A percentile compares a stretch with the other conserved stretches of the same genome.
These are phyloP conservation scores for Melopsittacus undulatus DNA, from an alignment of 2,797 vertebrate genomes.

Conservation along the genomic window DNA sequence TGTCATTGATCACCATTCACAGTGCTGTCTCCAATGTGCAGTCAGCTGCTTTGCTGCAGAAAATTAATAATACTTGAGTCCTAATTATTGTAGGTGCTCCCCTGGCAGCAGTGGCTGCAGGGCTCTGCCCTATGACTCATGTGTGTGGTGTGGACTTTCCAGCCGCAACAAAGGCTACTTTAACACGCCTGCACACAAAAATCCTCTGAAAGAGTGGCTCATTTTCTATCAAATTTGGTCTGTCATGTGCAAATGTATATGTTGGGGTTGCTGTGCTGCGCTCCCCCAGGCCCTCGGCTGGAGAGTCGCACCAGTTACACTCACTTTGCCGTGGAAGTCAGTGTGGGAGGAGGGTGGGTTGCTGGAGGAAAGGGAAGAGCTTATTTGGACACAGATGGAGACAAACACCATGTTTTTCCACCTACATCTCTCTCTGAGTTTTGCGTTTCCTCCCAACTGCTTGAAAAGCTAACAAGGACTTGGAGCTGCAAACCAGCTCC, in stretches of 20 bases:
- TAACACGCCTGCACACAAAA: neutral
- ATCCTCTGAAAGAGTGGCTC: neutral
- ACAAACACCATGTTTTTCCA: neutral
- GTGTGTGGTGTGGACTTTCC: neutral
- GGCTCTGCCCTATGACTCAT: neutral
- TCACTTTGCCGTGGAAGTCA: neutral
- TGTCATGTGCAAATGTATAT: accelerated
- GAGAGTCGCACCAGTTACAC: accelerated
- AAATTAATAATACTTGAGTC: constrained; percentile 2
- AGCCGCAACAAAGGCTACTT: neutral
- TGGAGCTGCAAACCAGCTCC: accelerated
- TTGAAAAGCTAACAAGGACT: neutral
- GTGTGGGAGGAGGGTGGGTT: neutral
- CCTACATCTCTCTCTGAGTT: neutral
- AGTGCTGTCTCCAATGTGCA: neutral
- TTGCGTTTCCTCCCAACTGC: neutral
- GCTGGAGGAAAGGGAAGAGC: neutral
- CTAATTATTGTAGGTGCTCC: neutral
- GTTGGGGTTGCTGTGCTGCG: accelerated
- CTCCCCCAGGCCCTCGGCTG: accelerated
- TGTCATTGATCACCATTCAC: constrained; percentile 1
- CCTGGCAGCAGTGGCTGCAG: neutral
- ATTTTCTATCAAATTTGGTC: neutral
- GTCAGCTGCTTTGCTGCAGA: constrained; percentile 12
- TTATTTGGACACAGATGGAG: neutral